Percentiles rank a stretch among this genome's conserved stretches.
These are phyloP conservation scores for Rambutsinella grinnellia DNA, from an alignment of 2,888 invertebrate species.

Conservation along the genomic window DNA sequence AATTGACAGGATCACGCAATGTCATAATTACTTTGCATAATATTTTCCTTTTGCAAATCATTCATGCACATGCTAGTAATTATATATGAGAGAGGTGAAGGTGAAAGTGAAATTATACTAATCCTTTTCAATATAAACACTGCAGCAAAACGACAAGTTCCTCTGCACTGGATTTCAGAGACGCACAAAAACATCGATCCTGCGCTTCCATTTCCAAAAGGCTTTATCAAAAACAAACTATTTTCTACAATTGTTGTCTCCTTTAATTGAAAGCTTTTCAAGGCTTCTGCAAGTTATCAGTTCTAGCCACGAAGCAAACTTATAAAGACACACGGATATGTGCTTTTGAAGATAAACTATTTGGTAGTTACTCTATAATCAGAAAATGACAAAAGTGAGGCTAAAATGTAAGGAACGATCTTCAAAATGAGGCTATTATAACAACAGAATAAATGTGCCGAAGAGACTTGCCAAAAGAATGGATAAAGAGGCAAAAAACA, in stretches of 20 bases:
- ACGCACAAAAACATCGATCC: slow-evolving; percentile 23
- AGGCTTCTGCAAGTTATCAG: too few species aligned
- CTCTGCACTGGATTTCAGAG: background rate
- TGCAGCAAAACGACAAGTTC: background rate
- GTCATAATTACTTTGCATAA: background rate
- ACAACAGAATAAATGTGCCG: background rate
- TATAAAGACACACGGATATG: too few species aligned
- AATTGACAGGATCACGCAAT: background rate
- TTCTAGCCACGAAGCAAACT: too few species aligned
- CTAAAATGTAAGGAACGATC: background rate
- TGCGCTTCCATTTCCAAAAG: slow-evolving; percentile 51
- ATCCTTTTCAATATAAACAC: background rate
- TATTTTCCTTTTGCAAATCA: background rate
- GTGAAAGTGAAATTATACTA: background rate
- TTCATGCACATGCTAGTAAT: too few species aligned
- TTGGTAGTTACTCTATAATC: too few species aligned
- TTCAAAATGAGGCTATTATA: too few species aligned
- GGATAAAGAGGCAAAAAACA: too few species aligned
- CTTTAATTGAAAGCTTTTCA: too few species aligned
- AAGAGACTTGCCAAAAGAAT: slow-evolving; percentile 7
- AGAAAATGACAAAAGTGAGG: background rate
- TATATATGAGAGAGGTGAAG: background rate
- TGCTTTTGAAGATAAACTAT: too few species aligned
- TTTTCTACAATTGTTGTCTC: background rate
- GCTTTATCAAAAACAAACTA: background rate